A percentile compares a stretch with the other conserved stretches of the same genome.
Conservation (phyloP, 2,888 invertebrate species). For the Melolontha melolontha region DNA sequence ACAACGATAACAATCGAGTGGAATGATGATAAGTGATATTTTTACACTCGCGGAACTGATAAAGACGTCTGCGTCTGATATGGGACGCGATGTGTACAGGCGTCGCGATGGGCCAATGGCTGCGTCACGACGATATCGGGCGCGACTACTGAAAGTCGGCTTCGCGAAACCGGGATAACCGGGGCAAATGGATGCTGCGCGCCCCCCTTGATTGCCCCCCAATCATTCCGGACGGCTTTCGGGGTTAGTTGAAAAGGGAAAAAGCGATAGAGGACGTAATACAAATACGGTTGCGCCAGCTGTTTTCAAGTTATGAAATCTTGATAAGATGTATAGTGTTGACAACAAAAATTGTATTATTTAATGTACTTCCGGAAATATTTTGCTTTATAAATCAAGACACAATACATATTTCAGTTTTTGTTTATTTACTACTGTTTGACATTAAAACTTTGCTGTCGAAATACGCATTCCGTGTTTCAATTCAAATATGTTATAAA, state of each 20-base stretch:
- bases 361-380: too few species aligned
- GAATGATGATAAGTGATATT: conserved; percentile 1
- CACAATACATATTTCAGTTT: too few species aligned
- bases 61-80: conserved; percentile 56
- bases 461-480: too few species aligned
- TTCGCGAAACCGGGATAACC: conserved; percentile 48
- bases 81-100: conserved; percentile 39
- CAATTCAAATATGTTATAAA: too few species aligned
- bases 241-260: conserved; percentile 15
- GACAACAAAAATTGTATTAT: too few species aligned
- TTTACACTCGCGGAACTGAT: conserved; percentile 17
- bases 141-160: conserved; percentile 55
- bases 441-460: too few species aligned
- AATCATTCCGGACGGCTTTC: conserved; percentile 19
- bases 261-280: neutral
- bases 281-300: neutral
- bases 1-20: conserved; percentile 12
- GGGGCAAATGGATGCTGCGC: conserved; percentile 53
- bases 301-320: too few species aligned
- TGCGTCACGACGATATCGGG: conserved; percentile 54
- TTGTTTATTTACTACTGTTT: too few species aligned
- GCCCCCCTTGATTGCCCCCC: conserved; percentile 42
- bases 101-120: conserved; percentile 42
- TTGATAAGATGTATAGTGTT: too few species aligned
- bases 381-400: too few species aligned